These are phyloP conservation scores for Anguilla obscura DNA, from an alignment of 2,797 vertebrate species.

Conservation along the genomic window DNA sequence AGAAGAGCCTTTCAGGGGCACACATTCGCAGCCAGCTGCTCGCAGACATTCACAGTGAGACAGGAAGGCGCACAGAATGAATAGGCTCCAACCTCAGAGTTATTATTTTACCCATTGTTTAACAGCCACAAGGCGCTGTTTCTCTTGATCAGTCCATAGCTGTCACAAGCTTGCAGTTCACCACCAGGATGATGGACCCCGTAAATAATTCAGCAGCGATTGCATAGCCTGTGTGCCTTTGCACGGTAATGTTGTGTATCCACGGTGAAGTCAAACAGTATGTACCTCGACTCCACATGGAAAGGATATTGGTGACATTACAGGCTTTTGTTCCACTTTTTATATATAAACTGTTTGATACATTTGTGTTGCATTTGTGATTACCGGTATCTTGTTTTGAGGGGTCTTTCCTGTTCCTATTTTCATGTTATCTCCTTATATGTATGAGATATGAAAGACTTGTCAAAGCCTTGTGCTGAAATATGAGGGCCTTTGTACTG, in stretches of 20 bases:
- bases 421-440: not conserved
- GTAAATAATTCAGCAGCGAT: not conserved
- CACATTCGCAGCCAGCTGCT: constrained; percentile 1
- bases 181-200: not conserved
- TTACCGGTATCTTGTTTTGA: not conserved
- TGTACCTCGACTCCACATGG: not conserved
- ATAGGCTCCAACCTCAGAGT: not conserved
- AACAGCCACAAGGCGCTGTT: not conserved
- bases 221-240: not conserved
- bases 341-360: not conserved
- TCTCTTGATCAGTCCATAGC: not conserved
- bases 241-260: not conserved
- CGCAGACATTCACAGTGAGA: not conserved
- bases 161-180: not conserved
- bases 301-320: not conserved
- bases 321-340: too few relatives aligned
- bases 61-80: not conserved
- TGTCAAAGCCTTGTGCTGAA: not conserved
- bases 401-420: not conserved
- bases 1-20: not conserved
- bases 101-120: not conserved
- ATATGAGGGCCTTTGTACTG: not conserved
- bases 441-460: not conserved
- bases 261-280: not conserved
- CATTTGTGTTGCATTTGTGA: not conserved